These are phyloP conservation scores for Brotogeris chrysoptera DNA, from an alignment of 2,797 vertebrate genomes.

Conservation along the genomic window DNA sequence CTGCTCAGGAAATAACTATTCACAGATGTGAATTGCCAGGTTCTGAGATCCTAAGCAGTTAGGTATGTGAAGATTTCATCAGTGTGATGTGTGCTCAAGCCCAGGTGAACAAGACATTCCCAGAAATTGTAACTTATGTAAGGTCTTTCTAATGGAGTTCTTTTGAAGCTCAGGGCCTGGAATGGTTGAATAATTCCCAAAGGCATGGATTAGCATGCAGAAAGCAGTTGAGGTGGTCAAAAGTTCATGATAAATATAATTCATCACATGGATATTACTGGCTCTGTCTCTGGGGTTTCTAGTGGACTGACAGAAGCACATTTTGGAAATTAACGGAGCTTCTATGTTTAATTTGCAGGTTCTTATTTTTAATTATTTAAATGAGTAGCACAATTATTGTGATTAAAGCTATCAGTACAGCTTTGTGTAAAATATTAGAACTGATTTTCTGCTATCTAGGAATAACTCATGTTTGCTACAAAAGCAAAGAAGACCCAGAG, in stretches of 20 bases:
- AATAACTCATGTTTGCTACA: background rate
- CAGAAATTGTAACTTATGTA: background rate
- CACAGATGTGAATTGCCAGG: accelerated
- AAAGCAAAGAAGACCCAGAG: background rate
- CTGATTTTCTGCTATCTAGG: background rate
- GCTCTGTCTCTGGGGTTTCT: background rate
- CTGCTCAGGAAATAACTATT: background rate
- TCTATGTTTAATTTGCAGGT: background rate
- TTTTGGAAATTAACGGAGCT: background rate
- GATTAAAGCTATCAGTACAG: background rate
- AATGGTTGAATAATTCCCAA: background rate
- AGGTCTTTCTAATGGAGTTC: background rate
- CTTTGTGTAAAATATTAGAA: background rate
- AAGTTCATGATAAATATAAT: background rate
- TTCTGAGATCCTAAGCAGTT: background rate
- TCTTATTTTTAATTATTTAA: background rate
- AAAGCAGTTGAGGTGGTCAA: background rate
- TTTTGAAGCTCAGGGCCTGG: background rate
- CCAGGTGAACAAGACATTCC: background rate
- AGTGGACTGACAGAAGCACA: background rate
- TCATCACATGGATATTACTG: background rate
- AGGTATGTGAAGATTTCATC: background rate
- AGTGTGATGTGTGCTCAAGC: background rate
- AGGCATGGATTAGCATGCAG: background rate
- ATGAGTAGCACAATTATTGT: background rate